Percentiles rank a stretch among this genome's conserved stretches.
Conservation (phyloP, 2,113 vertebrate species). For the Scomber japonicus region DNA sequence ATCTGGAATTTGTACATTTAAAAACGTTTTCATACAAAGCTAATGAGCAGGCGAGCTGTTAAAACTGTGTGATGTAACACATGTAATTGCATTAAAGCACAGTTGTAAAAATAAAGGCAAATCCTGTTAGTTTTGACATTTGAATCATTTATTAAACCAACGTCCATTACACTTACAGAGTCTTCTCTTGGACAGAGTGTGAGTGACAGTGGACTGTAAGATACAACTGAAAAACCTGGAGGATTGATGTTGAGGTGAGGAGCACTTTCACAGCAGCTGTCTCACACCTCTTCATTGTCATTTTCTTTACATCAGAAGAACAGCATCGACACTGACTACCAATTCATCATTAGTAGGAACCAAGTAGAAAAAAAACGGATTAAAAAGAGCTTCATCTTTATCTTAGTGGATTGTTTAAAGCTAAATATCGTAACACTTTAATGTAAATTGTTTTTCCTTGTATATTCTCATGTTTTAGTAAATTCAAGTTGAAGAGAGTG, state of each 20-base stretch:
- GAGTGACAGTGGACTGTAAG: constrained; percentile 68
- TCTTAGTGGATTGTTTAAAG: constrained; percentile 66
- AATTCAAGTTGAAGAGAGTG: constrained; percentile 56
- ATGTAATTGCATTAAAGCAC: background rate
- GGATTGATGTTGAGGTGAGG: constrained; percentile 22
- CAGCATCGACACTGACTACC: constrained; percentile 59
- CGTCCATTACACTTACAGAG: constrained; percentile 64
- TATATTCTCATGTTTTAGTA: constrained; percentile 57
- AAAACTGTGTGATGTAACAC: background rate
- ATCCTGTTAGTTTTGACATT: constrained; percentile 51
- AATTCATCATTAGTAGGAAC: constrained; percentile 68
- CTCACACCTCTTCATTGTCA: constrained; percentile 39
- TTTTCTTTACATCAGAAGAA: constrained; percentile 54
- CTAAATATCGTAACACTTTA: constrained; percentile 60
- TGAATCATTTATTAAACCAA: constrained; percentile 81
- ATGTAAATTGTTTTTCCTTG: constrained; percentile 49
- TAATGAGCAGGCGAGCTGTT: too few relatives aligned
- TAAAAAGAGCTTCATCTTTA: constrained; percentile 45
- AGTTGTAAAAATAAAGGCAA: constrained; percentile 12
- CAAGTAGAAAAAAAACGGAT: constrained; percentile 62
- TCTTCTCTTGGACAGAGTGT: constrained; percentile 61
- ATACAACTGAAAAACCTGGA: constrained; percentile 54
- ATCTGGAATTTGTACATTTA: too few relatives aligned
- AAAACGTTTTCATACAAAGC: too few relatives aligned
- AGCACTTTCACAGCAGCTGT: constrained; percentile 47